Evolutionary conservation across 2,888 invertebrate genomes (phyloP), one percentile per base, ranked within the genome.

Genomic region (Xanthorhoe designata): DNA sequence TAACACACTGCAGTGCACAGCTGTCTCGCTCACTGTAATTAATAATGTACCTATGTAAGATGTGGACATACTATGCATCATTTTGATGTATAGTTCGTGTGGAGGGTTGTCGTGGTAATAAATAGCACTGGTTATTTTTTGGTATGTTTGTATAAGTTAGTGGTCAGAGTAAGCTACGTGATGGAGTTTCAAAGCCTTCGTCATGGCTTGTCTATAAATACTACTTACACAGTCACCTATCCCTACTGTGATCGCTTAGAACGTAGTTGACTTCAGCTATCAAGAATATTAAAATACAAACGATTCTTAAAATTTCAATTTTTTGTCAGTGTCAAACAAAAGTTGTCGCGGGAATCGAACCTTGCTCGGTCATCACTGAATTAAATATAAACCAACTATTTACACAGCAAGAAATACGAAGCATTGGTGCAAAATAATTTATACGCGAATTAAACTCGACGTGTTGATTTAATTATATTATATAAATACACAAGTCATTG

Each of bases 41-140:
- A 90, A 89, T 90, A 89, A 90, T 89, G 87, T 86, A n/a, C n/a
- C n/a, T n/a, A 90, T 89, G 88, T 88, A 87, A 84, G 83, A 85
- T 81, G 79, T 77, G 82, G 83, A 84, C 84, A 81, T 78, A 81
- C 86, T 76, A 86, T 89, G 83, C 81, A 85, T 88, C 89, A 89
- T 89, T 84, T 83, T 86, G 89, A 84, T 83, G 78, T 83, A 84
- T 79, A 78, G 78, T 78, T 77, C 72, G 78, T 73, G 66, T 74
- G 86, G 85, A 88, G 70, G 73, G 88, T 85, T 75, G 78, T 73
- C 85, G 85, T 86, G 86, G 15, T 47, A 47, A 7, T 6, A 1
- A 45, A 6, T 47, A 2, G 15, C 17, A 17, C 7, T 17, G 17
- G 7, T 17, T 15, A 47, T 47, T 47, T 47, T 45, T n/a, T 45